These are phyloP conservation scores for Yponomeuta cagnagella DNA, from an alignment of 2,888 invertebrate species.

Conservation along the genomic window DNA sequence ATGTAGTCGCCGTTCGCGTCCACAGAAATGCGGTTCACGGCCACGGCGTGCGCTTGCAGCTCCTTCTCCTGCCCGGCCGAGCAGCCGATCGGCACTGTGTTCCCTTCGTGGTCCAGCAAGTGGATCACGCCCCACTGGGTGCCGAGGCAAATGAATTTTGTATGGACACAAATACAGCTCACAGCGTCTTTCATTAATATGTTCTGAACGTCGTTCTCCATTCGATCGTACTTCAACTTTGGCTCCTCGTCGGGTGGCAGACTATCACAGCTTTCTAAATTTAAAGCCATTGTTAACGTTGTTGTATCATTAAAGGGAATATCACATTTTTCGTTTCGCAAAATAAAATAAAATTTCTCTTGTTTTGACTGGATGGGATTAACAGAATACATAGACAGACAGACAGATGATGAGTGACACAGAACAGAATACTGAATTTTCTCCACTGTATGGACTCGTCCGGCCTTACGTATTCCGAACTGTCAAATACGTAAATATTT, in stretches of 20 bases:
- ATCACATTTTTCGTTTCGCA: constrained; percentile 3
- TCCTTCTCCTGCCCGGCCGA: constrained; percentile 79
- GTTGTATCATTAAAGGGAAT: constrained; percentile 5
- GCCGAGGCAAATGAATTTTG: constrained; percentile 95
- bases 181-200: constrained; percentile 89
- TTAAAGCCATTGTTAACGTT: constrained; percentile 48
- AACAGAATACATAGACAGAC: not conserved
- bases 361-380: constrained; percentile 3
- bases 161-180: constrained; percentile 94
- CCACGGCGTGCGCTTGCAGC: constrained; percentile 87
- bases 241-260: constrained; percentile 80
- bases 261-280: constrained; percentile 62
- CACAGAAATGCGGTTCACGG: constrained; percentile 96
- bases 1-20: constrained; percentile 96
- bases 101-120: constrained; percentile 94
- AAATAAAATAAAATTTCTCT: constrained; percentile 5
- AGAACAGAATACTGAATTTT: too few species aligned
- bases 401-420: too few species aligned
- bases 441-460: too few species aligned
- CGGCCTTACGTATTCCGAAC: too few species aligned
- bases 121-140: constrained; percentile 94
- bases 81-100: constrained; percentile 76
- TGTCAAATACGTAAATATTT: too few species aligned
- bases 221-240: constrained; percentile 91
- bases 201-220: constrained; percentile 89